Conservation (phyloP, 2,113 vertebrate species). For the Psittacus erithacus region DNA sequence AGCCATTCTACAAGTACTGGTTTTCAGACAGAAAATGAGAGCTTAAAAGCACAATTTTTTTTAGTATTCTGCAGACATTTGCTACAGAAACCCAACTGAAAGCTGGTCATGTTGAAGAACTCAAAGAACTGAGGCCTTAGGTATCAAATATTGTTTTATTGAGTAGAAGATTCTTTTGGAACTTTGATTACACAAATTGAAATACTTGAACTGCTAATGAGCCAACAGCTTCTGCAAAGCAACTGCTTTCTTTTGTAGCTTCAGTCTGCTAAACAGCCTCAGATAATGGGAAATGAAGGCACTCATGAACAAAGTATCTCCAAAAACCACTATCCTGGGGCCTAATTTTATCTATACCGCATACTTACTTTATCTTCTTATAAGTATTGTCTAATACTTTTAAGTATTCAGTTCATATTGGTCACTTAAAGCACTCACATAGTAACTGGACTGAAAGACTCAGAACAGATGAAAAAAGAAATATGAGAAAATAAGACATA, state of each 20-base stretch:
- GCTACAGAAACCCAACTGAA: background rate
- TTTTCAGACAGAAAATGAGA: background rate
- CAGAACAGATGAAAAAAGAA: background rate
- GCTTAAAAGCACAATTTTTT: background rate
- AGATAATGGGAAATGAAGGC: background rate
- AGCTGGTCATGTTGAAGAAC: background rate
- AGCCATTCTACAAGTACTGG: background rate
- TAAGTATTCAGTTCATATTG: background rate
- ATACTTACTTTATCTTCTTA: background rate
- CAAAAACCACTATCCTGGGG: accelerated
- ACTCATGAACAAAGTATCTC: background rate
- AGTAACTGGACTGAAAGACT: background rate
- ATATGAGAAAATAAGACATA: background rate
- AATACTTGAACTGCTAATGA: background rate
- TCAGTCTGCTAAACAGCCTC: background rate
- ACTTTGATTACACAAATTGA: background rate
- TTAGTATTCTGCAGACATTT: background rate
- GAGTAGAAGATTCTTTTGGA: background rate
- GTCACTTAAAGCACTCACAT: background rate
- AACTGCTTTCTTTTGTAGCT: background rate
- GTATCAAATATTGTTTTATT: background rate
- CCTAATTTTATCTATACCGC: background rate
- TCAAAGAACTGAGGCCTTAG: background rate
- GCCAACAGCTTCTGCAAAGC: background rate
- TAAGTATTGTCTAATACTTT: background rate